These are phyloP conservation scores for Calameuta idolon DNA, from an alignment of 2,888 invertebrate species.

Conservation along the genomic window DNA sequence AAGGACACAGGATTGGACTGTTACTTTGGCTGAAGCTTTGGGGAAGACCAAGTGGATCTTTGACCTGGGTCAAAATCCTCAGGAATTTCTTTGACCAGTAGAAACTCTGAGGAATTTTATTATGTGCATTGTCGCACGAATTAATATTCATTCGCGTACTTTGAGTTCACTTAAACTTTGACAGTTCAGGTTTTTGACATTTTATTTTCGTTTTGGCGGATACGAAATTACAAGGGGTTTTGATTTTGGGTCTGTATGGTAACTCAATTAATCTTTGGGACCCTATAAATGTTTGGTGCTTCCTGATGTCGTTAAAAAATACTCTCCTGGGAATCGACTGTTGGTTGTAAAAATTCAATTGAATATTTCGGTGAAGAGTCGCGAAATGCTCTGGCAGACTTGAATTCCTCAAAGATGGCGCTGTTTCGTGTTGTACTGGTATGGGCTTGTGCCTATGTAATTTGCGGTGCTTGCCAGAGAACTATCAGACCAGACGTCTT, in stretches of 20 bases:
- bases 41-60: no score
- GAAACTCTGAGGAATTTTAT: no score
- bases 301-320: not conserved
- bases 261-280: not conserved
- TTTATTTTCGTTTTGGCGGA: not conserved
- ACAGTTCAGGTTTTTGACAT: not conserved
- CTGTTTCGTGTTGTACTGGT: not conserved
- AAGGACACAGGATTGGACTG: not conserved
- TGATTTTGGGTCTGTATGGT: not conserved
- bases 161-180: no score
- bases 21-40: not conserved
- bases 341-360: not conserved
- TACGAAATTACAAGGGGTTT: not conserved
- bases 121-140: no score
- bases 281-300: not conserved
- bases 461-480: not conserved
- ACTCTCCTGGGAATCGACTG: not conserved
- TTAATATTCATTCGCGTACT: no score
- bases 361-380: not conserved
- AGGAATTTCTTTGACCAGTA: no score
- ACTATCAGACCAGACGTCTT: constrained; percentile 1
- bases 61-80: no score
- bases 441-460: not conserved
- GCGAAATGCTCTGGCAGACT: not conserved
- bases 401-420: not conserved